phyloP scores from a whole-genome alignment of 2,113 vertebrate genomes.

The Arothron firmamentum region DNA sequence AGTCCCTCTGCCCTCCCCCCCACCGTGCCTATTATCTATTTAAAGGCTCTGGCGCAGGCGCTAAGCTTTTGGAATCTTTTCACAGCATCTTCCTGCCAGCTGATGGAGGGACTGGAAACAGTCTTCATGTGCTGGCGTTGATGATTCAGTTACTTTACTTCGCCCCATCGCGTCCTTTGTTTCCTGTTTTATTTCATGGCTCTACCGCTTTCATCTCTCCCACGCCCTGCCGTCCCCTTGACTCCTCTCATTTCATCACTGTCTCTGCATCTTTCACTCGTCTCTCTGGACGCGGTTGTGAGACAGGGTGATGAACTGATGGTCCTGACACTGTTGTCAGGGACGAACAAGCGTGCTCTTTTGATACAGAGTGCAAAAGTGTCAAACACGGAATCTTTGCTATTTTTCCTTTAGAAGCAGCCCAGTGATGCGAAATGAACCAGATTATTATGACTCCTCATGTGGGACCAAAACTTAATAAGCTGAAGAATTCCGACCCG shows the following conservation, averaged over 20 bases:
- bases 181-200: background rate
- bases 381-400: conserved; percentile 53
- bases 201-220: background rate
- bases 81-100: conserved; percentile 6
- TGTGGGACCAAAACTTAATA: conserved; percentile 40
- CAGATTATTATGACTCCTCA: too few relatives aligned
- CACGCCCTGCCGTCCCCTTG: too few relatives aligned
- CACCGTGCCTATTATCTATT: conserved; percentile 71
- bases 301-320: conserved; percentile 57
- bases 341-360: conserved; percentile 62
- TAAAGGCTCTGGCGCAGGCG: conserved; percentile 70
- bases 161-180: too few relatives aligned
- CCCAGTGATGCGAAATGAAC: background rate
- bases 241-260: conserved; percentile 1
- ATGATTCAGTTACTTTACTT: background rate
- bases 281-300: conserved; percentile 42
- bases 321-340: conserved; percentile 58
- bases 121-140: conserved; percentile 16
- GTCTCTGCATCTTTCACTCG: conserved; percentile 34
- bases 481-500: conserved; percentile 53
- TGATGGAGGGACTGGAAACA: background rate
- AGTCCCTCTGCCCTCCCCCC: conserved; percentile 19
- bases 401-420: conserved; percentile 36
- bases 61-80: conserved; percentile 34
- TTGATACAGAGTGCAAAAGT: conserved; percentile 51